phyloP scores from a whole-genome alignment of 2,113 vertebrate genomes.

The Girardinichthys multiradiatus region DNA sequence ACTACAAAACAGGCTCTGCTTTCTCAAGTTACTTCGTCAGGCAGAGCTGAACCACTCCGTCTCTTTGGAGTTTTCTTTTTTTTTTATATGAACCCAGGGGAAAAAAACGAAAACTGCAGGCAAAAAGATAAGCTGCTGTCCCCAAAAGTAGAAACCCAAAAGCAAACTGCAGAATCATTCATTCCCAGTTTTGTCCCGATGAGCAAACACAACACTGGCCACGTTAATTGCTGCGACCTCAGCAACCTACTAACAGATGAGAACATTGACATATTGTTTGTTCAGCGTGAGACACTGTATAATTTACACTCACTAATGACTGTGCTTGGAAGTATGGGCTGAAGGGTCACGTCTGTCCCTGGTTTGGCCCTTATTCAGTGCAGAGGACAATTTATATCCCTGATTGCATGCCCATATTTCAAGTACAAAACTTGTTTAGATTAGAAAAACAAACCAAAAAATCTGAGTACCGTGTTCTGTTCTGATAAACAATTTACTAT shows the following conservation, averaged over 20 bases:
- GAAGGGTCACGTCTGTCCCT: constrained; percentile 75
- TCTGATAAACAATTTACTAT: constrained; percentile 65
- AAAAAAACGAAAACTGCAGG: constrained; percentile 35
- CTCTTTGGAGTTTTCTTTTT: constrained; percentile 22
- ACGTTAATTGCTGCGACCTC: constrained; percentile 80
- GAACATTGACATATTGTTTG: constrained; percentile 84
- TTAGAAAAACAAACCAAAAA: constrained; percentile 50
- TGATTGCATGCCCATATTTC: constrained; percentile 73
- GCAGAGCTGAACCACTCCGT: constrained; percentile 32
- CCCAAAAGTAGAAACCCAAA: constrained; percentile 62
- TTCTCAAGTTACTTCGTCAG: constrained; percentile 63
- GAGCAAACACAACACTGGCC: constrained; percentile 75
- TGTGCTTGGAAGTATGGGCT: constrained; percentile 72
- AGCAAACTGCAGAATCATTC: constrained; percentile 72
- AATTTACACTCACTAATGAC: constrained; percentile 82
- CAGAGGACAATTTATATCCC: constrained; percentile 73
- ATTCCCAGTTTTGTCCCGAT: constrained; percentile 72
- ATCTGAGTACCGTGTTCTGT: constrained; percentile 55
- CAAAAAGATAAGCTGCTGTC: constrained; percentile 26
- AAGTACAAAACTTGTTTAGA: constrained; percentile 71
- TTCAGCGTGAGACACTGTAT: constrained; percentile 80
- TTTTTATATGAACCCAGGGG: constrained; percentile 7
- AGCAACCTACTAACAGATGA: constrained; percentile 70
- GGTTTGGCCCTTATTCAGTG: constrained; percentile 77
- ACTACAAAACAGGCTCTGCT: constrained; percentile 34